A percentile compares a stretch with the other conserved stretches of the same genome.
Evolutionary conservation across 2,113 vertebrate species (phyloP).

Genomic region (Phaethon lepturus): DNA sequence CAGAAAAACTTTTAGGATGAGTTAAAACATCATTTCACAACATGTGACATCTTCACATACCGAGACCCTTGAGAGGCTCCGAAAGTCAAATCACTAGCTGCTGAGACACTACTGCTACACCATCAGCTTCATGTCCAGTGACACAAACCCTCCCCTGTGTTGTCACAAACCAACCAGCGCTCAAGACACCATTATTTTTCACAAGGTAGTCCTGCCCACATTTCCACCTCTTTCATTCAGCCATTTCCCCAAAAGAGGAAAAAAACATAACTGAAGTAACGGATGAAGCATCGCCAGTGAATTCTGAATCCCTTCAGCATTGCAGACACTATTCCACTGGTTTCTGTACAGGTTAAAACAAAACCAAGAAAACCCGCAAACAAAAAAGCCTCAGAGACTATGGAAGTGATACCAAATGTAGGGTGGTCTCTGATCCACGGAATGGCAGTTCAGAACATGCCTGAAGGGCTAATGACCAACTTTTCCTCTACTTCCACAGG

Average conservation of each 20-base stretch:
- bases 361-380: neutral
- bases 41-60: neutral
- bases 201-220: neutral
- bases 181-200: neutral
- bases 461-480: neutral
- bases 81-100: neutral
- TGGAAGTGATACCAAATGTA: neutral
- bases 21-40: neutral
- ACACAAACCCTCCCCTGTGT: neutral
- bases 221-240: accelerated
- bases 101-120: neutral
- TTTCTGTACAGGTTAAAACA: neutral
- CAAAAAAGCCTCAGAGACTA: neutral
- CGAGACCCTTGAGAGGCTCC: neutral
- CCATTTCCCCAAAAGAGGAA: neutral
- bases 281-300: neutral
- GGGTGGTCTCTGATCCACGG: neutral
- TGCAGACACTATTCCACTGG: neutral
- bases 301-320: neutral
- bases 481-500: neutral
- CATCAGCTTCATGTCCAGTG: neutral
- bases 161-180: accelerated
- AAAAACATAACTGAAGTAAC: neutral
- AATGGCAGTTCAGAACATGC: neutral
- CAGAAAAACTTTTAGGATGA: neutral